Evolutionary conservation across 2,888 invertebrate genomes (phyloP).

Genomic region (Tenthredo livida): DNA sequence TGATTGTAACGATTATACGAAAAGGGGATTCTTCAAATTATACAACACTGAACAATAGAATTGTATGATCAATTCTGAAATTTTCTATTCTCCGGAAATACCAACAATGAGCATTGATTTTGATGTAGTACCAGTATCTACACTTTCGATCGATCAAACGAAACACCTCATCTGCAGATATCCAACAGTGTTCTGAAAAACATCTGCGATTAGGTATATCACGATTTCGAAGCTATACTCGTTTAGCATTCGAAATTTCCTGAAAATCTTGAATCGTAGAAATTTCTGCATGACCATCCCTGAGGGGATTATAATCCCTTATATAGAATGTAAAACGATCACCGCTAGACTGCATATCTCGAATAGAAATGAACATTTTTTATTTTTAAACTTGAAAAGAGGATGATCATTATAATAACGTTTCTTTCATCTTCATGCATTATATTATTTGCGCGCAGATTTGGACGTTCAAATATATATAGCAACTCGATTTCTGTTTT

Average conservation of each 20-base stretch:
- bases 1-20: neutral
- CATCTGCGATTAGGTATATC: neutral
- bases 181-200: neutral
- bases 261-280: neutral
- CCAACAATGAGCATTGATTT: neutral
- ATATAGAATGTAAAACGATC: too few relatives aligned
- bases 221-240: neutral
- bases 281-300: neutral
- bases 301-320: too few relatives aligned
- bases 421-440: neutral
- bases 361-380: neutral
- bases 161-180: neutral
- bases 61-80: neutral
- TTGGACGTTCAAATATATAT: neutral
- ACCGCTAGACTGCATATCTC: too few relatives aligned
- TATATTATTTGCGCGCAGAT: neutral
- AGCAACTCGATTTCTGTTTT: constrained; percentile 11
- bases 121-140: neutral
- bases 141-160: neutral
- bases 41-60: neutral
- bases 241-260: neutral
- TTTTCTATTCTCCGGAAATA: neutral
- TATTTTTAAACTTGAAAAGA: neutral
- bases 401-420: neutral
- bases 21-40: neutral